Conservation (phyloP, 2,888 invertebrate genomes). For the Drosophila colorata region DNA sequence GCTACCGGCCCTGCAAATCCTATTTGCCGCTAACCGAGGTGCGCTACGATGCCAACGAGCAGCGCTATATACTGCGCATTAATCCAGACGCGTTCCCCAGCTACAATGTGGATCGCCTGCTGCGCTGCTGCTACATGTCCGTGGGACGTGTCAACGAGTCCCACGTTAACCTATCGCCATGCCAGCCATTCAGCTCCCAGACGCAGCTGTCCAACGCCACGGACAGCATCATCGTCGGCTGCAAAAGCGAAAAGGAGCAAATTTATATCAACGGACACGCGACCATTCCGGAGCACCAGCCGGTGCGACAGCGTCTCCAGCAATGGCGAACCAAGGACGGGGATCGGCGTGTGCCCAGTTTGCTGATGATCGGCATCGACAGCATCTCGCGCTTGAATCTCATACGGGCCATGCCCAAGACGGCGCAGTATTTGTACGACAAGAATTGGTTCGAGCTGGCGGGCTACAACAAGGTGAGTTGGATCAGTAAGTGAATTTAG, state of each 20-base stretch:
- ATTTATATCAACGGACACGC: conserved; percentile 86
- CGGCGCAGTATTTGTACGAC: conserved; percentile 89
- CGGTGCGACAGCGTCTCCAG: conserved; percentile 85
- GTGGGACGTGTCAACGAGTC: conserved; percentile 79
- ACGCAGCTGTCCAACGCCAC: conserved; percentile 82
- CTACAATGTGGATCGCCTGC: conserved; percentile 54
- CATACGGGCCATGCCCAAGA: conserved; percentile 91
- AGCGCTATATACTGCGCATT: conserved; percentile 74
- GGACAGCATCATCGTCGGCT: conserved; percentile 86
- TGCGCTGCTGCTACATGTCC: conserved; percentile 83
- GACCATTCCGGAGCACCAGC: conserved; percentile 86
- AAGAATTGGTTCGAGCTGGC: conserved; percentile 90
- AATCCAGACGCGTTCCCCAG: conserved; percentile 59
- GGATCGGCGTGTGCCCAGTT: conserved; percentile 86
- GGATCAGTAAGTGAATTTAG: background rate
- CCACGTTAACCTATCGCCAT: conserved; percentile 79
- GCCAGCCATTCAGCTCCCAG: conserved; percentile 85
- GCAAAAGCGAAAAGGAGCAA: conserved; percentile 81
- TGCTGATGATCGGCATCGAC: conserved; percentile 93
- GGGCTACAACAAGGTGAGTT: conserved; percentile 89
- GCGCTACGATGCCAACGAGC: conserved; percentile 59
- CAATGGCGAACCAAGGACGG: conserved; percentile 60
- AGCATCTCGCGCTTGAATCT: conserved; percentile 93
- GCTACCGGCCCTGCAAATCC: conserved; percentile 86
- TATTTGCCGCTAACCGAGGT: conserved; percentile 80